Percentiles rank a stretch among this genome's conserved stretches.
Conservation (phyloP, 2,113 vertebrate genomes). For the Cavia porcellus region DNA sequence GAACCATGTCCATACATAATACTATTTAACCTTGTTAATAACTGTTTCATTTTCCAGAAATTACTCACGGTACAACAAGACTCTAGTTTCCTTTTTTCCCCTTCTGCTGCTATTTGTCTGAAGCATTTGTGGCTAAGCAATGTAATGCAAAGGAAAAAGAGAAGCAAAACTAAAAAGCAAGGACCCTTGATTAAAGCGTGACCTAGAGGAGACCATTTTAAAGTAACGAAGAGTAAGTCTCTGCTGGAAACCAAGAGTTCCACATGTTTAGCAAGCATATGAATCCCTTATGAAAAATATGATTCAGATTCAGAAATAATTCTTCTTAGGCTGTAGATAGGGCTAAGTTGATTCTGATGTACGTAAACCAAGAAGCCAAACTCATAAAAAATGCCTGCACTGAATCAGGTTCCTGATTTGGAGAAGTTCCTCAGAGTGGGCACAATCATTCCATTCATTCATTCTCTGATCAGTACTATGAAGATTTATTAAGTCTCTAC, state of each 20-base stretch:
- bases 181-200: neutral
- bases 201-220: neutral
- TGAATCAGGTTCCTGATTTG: neutral
- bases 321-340: neutral
- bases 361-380: neutral
- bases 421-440: neutral
- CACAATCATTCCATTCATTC: neutral
- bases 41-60: neutral
- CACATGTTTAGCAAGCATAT: neutral
- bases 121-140: neutral
- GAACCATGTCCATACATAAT: neutral
- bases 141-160: neutral
- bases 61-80: too few species aligned
- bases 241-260: neutral
- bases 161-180: neutral
- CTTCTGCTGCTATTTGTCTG: neutral
- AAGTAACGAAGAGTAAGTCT: neutral
- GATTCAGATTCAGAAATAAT: neutral
- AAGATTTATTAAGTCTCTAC: neutral
- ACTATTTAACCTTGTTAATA: neutral
- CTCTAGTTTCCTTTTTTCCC: neutral
- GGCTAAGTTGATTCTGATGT: rapidly evolving
- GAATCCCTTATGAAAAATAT: neutral
- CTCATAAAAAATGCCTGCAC: too few species aligned
- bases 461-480: neutral